Conservation (phyloP, 2,888 invertebrate genomes). For the Caenorhabditis sinica region DNA sequence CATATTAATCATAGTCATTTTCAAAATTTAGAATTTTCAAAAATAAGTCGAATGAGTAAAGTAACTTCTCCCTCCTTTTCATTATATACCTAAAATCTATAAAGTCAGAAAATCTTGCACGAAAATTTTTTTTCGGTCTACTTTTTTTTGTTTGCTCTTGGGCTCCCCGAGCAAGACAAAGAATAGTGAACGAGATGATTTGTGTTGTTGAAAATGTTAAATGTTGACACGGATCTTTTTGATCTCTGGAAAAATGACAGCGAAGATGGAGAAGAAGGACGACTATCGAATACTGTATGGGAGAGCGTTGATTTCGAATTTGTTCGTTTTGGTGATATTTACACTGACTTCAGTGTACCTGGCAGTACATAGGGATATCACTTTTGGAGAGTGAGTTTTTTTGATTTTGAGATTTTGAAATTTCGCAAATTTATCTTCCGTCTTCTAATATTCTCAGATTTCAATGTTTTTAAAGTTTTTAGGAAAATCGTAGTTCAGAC, state of each 20-base stretch:
- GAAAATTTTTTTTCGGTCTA: neutral
- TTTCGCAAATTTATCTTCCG: too few relatives aligned
- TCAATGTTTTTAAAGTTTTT: too few relatives aligned
- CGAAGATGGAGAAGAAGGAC: constrained; percentile 16
- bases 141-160: neutral
- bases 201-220: neutral
- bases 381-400: constrained; percentile 16
- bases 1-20: constrained; percentile 9
- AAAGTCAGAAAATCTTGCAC: constrained; percentile 30
- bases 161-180: neutral
- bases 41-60: neutral
- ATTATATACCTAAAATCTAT: neutral
- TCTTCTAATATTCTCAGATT: too few relatives aligned
- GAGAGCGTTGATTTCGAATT: neutral
- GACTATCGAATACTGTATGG: constrained; percentile 1
- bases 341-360: constrained; percentile 16
- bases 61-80: neutral
- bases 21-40: neutral
- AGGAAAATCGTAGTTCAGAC: too few relatives aligned
- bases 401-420: neutral
- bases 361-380: neutral
- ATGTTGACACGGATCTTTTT: neutral
- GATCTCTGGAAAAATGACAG: constrained; percentile 15
- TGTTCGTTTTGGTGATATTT: neutral
- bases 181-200: constrained; percentile 11